Evolutionary conservation across 1,140 invertebrate species (phyloP), one percentile per base, ranked within the genome.

Genomic region (Charaxes varanes): DNA sequence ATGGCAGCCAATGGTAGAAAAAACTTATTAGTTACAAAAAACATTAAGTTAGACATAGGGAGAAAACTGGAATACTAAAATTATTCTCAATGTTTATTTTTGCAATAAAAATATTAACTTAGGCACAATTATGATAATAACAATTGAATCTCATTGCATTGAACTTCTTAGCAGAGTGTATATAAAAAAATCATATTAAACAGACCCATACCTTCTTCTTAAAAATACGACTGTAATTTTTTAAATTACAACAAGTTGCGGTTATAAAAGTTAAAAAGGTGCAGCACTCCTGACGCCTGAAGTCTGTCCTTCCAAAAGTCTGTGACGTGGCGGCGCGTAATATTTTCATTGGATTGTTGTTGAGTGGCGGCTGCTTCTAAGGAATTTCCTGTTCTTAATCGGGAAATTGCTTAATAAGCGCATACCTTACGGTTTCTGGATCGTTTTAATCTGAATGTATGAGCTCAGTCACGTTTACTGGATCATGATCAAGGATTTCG

Each of bases 341-440:
- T 73, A 69, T 68, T 74, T 70, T 67, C 64, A 69, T 59, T 60
- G 53, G 55, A 58, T 68, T 68, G 58, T 72, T 68, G 47, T 67
- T 62, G 62, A 69, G 64, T 43, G 45, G 47, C 53, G 28, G 49
- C 30, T 41, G 52, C 44, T 65, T 71, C 67, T 69, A 73, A 76
- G 70, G 72, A 68, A 78, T 77, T 77, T 81, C 68, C 67, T 72
- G 69, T 58, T 66, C 56, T 59, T 54, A 62, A 68, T 71, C 59
- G 63, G 59, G 56, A 58, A 62, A 55, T 49, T 54, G 38, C 57
- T 58, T 51, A 61, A 63, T 58, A 63, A 53, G 42, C 50, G 58
- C 42, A 55, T 48, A 41, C 40, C 36, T 40, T 35, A 40, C 32
- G 35, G 46, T 24, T 51, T 65, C 53, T 69, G 68, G 53, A 64